Evolutionary conservation across 2,113 vertebrate species (phyloP).

Genomic region (Tursiops truncatus): DNA sequence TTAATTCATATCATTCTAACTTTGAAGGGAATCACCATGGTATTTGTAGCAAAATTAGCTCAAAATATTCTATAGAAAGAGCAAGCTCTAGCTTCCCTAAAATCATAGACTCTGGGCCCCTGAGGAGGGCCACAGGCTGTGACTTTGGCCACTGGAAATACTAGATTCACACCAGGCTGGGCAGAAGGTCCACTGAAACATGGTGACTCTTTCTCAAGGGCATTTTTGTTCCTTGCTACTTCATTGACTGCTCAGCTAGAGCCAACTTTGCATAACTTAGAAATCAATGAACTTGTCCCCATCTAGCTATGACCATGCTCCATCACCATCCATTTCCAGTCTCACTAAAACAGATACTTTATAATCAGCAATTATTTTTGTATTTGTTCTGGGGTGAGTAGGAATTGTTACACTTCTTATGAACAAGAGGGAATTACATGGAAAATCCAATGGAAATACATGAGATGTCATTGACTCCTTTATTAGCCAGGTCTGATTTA

Average conservation of each 20-base stretch:
- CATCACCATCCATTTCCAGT: neutral
- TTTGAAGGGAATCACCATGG: neutral
- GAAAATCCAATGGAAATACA: neutral
- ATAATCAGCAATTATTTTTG: neutral
- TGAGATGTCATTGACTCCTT: neutral
- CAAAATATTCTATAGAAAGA: neutral
- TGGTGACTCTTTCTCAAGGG: neutral
- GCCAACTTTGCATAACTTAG: neutral
- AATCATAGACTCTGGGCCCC: neutral
- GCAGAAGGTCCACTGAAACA: neutral
- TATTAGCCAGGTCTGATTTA: neutral
- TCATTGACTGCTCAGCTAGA: neutral
- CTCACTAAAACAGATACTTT: neutral
- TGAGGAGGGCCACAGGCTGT: neutral
- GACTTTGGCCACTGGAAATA: neutral
- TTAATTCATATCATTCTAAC: neutral
- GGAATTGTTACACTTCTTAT: neutral
- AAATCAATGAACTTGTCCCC: neutral
- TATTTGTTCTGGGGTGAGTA: neutral
- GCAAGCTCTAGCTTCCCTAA: neutral
- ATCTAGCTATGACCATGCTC: neutral
- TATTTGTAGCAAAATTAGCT: neutral
- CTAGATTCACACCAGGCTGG: neutral
- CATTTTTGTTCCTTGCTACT: neutral
- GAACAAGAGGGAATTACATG: neutral